phyloP scores from a whole-genome alignment of 2,113 vertebrate species.

The Lycaon pictus region DNA sequence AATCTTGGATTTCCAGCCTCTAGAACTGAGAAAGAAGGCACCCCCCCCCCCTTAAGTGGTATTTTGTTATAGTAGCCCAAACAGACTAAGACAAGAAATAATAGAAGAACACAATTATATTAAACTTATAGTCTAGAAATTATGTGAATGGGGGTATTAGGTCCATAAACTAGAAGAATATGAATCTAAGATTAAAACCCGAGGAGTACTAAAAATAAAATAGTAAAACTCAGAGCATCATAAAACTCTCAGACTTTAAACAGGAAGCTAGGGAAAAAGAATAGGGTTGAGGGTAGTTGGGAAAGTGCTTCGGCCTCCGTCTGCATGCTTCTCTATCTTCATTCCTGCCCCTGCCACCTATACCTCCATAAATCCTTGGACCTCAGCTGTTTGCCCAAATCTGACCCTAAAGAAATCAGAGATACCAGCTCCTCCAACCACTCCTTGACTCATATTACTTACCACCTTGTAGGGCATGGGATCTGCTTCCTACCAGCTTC shows the following conservation, averaged over 20 bases:
- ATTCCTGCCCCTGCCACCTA: not conserved
- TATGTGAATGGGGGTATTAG: not conserved
- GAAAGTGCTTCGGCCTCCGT: not conserved
- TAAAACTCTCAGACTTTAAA: not conserved
- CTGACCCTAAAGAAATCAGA: not conserved
- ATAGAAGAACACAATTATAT: not conserved
- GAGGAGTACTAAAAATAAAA: conserved; percentile 16
- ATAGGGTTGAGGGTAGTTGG: not conserved
- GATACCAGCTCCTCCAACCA: not conserved
- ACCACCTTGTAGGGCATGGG: not conserved
- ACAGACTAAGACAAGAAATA: not conserved
- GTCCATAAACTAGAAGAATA: not conserved
- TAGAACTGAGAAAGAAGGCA: not conserved
- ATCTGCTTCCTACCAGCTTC: not conserved
- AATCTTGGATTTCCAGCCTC: not conserved
- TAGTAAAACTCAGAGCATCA: not conserved
- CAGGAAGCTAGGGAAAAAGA: not conserved
- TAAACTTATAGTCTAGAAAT: not conserved
- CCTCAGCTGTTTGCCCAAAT: not conserved
- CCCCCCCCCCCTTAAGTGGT: not conserved
- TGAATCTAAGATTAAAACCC: not conserved
- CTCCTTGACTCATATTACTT: not conserved
- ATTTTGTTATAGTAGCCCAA: not conserved
- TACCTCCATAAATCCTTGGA: not conserved
- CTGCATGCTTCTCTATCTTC: not conserved